Evolutionary conservation across 2,113 vertebrate species (phyloP).

Genomic region (Megaleporinus macrocephalus): DNA sequence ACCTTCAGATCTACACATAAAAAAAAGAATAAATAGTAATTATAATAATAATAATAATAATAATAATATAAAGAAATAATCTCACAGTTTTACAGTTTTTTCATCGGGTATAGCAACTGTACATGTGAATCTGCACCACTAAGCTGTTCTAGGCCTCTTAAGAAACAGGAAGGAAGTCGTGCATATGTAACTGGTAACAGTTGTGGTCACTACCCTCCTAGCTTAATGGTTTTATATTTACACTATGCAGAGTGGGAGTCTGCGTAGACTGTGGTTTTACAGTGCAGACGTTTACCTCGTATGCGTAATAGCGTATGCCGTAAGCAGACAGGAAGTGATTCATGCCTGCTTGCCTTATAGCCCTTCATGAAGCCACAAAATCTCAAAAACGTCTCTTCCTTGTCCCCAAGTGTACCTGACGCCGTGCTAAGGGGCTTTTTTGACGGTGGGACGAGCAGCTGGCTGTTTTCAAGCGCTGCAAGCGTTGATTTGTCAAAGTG

Average conservation of each 20-base stretch:
- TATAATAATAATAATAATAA: too few relatives aligned
- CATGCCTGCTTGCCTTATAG: neutral
- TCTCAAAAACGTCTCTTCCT: neutral
- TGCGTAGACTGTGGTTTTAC: constrained; percentile 2
- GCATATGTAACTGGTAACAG: neutral
- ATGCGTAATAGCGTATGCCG: neutral
- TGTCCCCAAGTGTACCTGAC: neutral
- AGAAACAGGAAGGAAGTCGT: neutral
- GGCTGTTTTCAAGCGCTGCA: neutral
- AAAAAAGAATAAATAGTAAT: too few relatives aligned
- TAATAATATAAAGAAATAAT: too few relatives aligned
- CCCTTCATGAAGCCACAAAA: neutral
- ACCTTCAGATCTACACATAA: too few relatives aligned
- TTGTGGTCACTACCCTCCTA: too few relatives aligned
- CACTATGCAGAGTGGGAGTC: neutral
- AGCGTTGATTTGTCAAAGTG: neutral
- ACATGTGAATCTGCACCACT: too few relatives aligned
- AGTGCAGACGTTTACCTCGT: neutral
- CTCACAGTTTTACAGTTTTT: too few relatives aligned
- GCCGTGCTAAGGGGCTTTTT: neutral
- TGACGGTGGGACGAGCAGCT: neutral
- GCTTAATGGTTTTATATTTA: neutral
- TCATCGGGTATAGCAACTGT: too few relatives aligned
- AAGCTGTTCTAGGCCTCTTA: neutral
- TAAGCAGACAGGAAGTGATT: constrained; percentile 14